Conservation (phyloP, 2,113 vertebrate species). For the Dromaius novaehollandiae region DNA sequence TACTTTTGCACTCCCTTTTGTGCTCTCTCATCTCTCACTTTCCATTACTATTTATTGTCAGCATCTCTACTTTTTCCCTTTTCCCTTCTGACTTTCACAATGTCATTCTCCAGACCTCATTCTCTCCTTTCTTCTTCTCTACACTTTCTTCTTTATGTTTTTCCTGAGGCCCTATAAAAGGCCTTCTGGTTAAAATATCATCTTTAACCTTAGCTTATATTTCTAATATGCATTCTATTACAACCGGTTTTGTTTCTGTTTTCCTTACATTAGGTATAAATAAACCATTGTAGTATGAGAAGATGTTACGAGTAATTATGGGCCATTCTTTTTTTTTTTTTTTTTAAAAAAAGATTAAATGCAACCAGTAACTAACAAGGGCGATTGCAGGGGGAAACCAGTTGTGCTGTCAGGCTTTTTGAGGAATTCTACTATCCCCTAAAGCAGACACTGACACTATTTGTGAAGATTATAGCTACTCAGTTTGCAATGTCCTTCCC, state of each 20-base stretch:
- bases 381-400: background rate
- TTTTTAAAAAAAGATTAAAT: conserved; percentile 39
- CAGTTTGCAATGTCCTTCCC: background rate
- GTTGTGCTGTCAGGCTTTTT: background rate
- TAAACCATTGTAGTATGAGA: background rate
- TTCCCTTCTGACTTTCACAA: background rate
- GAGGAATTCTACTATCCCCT: background rate
- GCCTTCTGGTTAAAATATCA: background rate
- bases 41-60: background rate
- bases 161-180: background rate
- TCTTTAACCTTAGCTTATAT: background rate
- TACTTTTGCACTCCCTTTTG: rapidly evolving
- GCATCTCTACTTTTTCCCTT: background rate
- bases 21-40: background rate
- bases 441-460: background rate
- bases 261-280: background rate
- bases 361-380: background rate
- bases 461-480: background rate
- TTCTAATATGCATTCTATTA: background rate
- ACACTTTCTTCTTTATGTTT: background rate
- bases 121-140: background rate
- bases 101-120: background rate
- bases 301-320: background rate
- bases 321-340: no score
- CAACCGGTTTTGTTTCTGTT: background rate